Evolutionary conservation across 2,113 vertebrate genomes (phyloP), one percentile per base, ranked within the genome.

Genomic region (Pampusana beccarii): DNA sequence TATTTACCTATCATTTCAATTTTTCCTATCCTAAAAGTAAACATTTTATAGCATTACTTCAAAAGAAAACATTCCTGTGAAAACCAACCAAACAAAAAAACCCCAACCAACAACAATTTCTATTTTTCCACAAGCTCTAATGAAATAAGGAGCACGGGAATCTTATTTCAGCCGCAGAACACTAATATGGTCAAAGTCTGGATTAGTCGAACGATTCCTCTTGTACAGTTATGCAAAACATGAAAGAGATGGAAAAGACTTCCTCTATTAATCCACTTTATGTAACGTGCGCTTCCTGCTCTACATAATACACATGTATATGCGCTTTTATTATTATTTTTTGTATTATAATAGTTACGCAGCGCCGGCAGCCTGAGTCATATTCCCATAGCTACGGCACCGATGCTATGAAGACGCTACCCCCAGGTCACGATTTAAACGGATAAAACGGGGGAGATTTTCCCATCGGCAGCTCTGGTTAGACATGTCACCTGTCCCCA

Each of bases 171-270:
- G 86, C 77, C 90, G 83, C 92, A 86, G 80, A 96, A 60, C 88
- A 86, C 93, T 96, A 88, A 86, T 93, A 90, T 88, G 93, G 82
- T 81, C 96, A 90, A 97, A 96, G 92, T 96, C 96, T 82, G 95
- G 95, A 97, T 94, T 96, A 96, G 88, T 0, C 2, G 3, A 96
- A 80, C 0, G 7, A 94, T 96, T 97, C 86, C 93, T 93, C 95
- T 95, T 83, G 86, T 87, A 88, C 86, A 79, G 92, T 97, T 96
- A 96, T 86, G 92, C 95, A 95, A 97, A 96, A 94, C 88, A 86
- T 90, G 42, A 94, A 95, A 93, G 92, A 90, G 60, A 95, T 79
- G 90, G 88, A 90, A 96, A 95, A 96, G 94, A 80, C 79, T 96
- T 96, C 90, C 89, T 93, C 69, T 66, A 73, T 48, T 93, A 97